phyloP scores from a whole-genome alignment of 2,797 vertebrate species.

The Sebastes oblongus region DNA sequence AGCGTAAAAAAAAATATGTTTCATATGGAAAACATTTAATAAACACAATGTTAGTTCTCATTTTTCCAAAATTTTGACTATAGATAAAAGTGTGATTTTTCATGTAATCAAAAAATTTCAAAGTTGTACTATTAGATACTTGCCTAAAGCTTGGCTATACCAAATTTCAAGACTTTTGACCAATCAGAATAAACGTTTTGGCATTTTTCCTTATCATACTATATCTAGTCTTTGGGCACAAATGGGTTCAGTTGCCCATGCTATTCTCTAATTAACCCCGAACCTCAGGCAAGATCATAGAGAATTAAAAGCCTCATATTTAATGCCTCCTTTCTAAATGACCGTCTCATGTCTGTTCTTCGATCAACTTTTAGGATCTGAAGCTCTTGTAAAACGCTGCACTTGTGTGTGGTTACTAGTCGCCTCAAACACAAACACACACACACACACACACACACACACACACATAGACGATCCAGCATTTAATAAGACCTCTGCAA shows the following conservation, averaged over 20 bases:
- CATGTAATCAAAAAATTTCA: no score
- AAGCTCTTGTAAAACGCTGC: slow-evolving; percentile 13
- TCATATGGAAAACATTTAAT: background rate
- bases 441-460: no score
- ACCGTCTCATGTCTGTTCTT: slow-evolving; percentile 31
- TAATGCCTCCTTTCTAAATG: slow-evolving; percentile 37
- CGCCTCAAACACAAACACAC: no score
- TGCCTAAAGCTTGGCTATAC: no score
- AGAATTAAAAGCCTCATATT: slow-evolving; percentile 41
- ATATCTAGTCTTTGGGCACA: background rate
- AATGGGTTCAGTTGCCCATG: no score
- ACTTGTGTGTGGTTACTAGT: background rate
- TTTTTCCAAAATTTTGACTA: no score
- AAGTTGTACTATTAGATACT: no score
- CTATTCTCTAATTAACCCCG: slow-evolving; percentile 37
- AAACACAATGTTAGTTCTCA: background rate
- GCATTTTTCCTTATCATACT: background rate
- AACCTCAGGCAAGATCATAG: slow-evolving; percentile 41
- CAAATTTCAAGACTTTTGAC: no score
- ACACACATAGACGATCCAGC: background rate
- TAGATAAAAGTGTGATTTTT: no score
- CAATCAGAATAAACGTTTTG: no score
- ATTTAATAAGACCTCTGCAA: background rate
- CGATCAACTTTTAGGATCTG: background rate
- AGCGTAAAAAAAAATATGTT: background rate